Base-by-base conservation (phyloP, 2,888 invertebrate species). In the Brenthis ino region DNA sequence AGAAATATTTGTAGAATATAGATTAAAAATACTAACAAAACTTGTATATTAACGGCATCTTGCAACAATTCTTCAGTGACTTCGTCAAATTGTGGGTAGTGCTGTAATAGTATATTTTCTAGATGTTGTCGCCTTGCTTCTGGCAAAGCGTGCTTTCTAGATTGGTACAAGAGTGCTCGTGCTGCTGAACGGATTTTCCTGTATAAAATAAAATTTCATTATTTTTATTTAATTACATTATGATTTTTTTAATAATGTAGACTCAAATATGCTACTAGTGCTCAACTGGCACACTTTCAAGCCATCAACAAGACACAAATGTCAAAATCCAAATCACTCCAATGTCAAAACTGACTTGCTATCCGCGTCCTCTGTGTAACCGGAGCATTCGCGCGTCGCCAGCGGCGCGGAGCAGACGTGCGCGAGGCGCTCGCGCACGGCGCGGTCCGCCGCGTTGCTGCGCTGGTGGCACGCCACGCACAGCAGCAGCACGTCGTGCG, bases 401-500 rank as follows among this genome's bases (percentile, higher is more conserved):
- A 96, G 82, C 3, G 96, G 96, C 28, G 96, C 96, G 77, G 89
- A 82, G 81, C 96, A 96, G 72, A 86, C 79, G 0, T 77, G 74
- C 0, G 95, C 95, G 28, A 97, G 89, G 64, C 89, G 84, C 74
- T 89, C 88, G 61, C 96, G 93, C 74, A 96, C 82, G 5, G 83
- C 81, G 64, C 93, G 87, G 85, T 97, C 97, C 50, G 91, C 88
- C 54, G 91, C 88, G 82, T 96, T 96, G 84, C 96, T 96, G 33
- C 85, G 82, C 78, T 95, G 95, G 86, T 97, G 97, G 80, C 97
- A 97, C 1, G 77, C 70, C 53, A 93, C 90, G 84, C 97, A 97
- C 60, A 97, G 84, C 70, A 97, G 83, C 37, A 97, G 85, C 57
- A 97, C 94, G 86, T 97, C 97, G 84, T 97, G 97, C 0, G 96